Percentiles rank a stretch among this genome's conserved stretches.
These are phyloP conservation scores for Stegodyphus mimosarum DNA, from an alignment of 1,140 invertebrate species.

Conservation along the genomic window DNA sequence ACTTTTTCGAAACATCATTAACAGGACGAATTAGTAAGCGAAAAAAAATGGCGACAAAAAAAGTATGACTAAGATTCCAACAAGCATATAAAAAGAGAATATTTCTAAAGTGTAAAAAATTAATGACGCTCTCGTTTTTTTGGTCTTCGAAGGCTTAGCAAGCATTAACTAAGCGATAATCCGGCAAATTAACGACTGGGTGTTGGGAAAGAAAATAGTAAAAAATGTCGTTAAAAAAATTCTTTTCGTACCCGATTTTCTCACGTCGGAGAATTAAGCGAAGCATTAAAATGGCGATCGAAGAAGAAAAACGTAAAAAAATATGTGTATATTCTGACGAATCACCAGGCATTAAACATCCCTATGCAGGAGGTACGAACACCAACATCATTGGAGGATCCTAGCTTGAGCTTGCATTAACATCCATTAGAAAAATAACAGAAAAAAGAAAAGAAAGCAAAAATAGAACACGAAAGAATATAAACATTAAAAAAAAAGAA, in stretches of 20 bases:
- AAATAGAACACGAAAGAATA: no score
- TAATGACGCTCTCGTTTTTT: slow-evolving; percentile 26
- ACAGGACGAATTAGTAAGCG: not conserved
- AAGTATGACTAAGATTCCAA: no score
- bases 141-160: not conserved
- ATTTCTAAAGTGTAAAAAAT: slow-evolving; percentile 15
- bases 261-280: slow-evolving; percentile 36
- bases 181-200: slow-evolving; percentile 36
- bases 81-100: not conserved
- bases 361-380: no score
- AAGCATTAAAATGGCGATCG: slow-evolving; percentile 18
- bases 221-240: not conserved
- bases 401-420: no score
- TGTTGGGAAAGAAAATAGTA: not conserved
- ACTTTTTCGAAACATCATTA: slow-evolving; percentile 31
- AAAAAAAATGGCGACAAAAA: not conserved
- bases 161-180: slow-evolving; percentile 43
- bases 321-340: no score
- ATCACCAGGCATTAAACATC: no score
- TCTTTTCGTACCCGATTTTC: slow-evolving; percentile 14
- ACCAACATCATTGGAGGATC: no score
- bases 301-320: not conserved
- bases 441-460: no score
- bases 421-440: no score
- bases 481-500: no score